Conservation (phyloP, 2,797 vertebrate genomes). For the Scolopax bukidnonensis region DNA sequence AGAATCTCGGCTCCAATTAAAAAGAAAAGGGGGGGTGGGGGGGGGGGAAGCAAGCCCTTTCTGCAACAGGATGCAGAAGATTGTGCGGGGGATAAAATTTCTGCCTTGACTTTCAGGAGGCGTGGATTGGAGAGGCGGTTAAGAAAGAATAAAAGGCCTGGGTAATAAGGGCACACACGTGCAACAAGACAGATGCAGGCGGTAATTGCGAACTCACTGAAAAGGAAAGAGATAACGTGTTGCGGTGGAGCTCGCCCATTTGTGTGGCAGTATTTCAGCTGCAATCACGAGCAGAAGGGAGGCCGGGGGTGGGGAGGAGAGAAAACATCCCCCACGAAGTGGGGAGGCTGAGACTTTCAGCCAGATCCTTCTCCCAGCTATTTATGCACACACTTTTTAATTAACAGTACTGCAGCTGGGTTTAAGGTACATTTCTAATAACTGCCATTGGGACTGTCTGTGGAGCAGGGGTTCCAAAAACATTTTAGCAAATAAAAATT, state of each 20-base stretch:
- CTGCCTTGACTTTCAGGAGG: background rate
- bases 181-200: background rate
- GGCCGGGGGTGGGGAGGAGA: background rate
- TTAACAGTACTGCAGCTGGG: background rate
- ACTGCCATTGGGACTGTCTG: background rate
- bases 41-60: background rate
- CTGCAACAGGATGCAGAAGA: background rate
- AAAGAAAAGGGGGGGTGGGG: background rate
- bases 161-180: background rate
- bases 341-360: background rate
- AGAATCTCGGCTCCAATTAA: conserved; percentile 52
- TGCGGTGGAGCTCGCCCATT: background rate
- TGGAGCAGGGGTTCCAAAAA: background rate
- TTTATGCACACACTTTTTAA: background rate
- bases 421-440: background rate
- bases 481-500: background rate
- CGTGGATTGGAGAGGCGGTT: background rate
- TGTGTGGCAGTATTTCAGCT: background rate
- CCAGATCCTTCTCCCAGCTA: background rate
- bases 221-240: background rate
- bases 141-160: background rate
- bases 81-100: background rate
- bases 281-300: background rate
- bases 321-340: background rate
- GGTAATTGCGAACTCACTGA: background rate